Evolutionary conservation across 2,797 vertebrate species (phyloP).

Genomic region (Leuciscus waleckii): DNA sequence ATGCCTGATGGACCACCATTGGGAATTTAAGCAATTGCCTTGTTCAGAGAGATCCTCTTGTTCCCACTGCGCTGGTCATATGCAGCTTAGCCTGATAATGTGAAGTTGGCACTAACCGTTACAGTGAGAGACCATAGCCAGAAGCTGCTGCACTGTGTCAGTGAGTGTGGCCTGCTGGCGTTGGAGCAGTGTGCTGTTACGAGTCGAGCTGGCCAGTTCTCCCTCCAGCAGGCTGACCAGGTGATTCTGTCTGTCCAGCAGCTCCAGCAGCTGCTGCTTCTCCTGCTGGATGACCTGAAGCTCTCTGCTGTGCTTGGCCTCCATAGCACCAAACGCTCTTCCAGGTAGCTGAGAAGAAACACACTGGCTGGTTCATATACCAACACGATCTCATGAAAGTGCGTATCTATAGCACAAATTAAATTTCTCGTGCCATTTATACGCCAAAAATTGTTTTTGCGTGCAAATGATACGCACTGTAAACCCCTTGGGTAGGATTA

Average conservation of each 20-base stretch:
- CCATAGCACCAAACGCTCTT: slow-evolving; percentile 80
- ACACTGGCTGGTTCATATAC: background rate
- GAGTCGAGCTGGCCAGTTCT: slow-evolving; percentile 76
- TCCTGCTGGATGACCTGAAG: slow-evolving; percentile 76
- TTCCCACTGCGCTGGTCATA: slow-evolving; percentile 9
- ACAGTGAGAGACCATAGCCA: slow-evolving; percentile 78
- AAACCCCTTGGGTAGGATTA: no score
- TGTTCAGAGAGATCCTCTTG: background rate
- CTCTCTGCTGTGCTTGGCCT: slow-evolving; percentile 76
- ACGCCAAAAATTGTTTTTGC: no score
- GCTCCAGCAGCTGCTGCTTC: slow-evolving; percentile 80
- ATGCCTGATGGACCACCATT: background rate
- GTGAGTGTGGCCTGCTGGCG: slow-evolving; percentile 78
- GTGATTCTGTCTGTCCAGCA: slow-evolving; percentile 77
- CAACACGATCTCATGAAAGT: no score
- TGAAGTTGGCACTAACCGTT: slow-evolving; percentile 75
- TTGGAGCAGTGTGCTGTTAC: slow-evolving; percentile 81
- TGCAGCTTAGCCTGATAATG: slow-evolving; percentile 35
- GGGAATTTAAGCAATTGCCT: background rate
- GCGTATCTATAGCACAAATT: no score
- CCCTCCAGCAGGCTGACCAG: slow-evolving; percentile 79
- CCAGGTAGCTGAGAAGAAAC: slow-evolving; percentile 75
- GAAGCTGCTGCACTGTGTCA: slow-evolving; percentile 79
- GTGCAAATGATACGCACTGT: no score
- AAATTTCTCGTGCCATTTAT: no score